Evolutionary conservation across 2,888 invertebrate species (phyloP), one percentile per base, ranked within the genome.

Genomic region (Dromius quadrimaculatus): DNA sequence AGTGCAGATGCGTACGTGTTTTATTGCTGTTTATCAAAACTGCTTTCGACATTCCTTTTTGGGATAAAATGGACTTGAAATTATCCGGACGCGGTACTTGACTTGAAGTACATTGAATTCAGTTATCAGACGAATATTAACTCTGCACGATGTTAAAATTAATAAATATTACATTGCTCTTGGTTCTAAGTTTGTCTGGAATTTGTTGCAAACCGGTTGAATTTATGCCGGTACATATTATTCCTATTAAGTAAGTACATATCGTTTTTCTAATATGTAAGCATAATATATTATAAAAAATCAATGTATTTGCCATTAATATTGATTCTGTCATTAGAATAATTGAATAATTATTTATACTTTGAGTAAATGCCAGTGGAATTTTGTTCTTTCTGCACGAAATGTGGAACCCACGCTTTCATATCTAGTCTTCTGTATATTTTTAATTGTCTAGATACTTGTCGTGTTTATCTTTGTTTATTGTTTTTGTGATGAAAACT

Each of bases 21-120:
- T 47, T 22, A 47, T 47, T 47, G 11, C 28, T 54, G 9, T 22
- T 4, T 50, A 50, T 50, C 50, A 50, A 50, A 50, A 50, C 54
- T 54, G 23, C 8, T 32, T 54, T 62, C 62, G 22, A 41, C 62
- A 41, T 41, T 22, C 41, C 62, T 22, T 62, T 41, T 62, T 62
- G 11, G 43, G 41, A 62, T 43, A 41, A 57, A 62, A 62, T 38
- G 61, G 57, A 17, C 19, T 59, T 36, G 4, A 9, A 59, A 59
- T 36, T 36, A 36, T 28, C 50, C 15, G 1, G 5, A 11, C 41
- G 41, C 15, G 5, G 15, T 15, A 15, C 15, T 2, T 15, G 15
- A 8, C 8, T 28, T 5, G 28, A 28, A 28, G 28, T 8, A 28
- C 4, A 5, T 28, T 28, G 8, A 28, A 5, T 28, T 28, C 28